Evolutionary conservation across 2,797 vertebrate species (phyloP).

Genomic region (Anguilla megastoma): DNA sequence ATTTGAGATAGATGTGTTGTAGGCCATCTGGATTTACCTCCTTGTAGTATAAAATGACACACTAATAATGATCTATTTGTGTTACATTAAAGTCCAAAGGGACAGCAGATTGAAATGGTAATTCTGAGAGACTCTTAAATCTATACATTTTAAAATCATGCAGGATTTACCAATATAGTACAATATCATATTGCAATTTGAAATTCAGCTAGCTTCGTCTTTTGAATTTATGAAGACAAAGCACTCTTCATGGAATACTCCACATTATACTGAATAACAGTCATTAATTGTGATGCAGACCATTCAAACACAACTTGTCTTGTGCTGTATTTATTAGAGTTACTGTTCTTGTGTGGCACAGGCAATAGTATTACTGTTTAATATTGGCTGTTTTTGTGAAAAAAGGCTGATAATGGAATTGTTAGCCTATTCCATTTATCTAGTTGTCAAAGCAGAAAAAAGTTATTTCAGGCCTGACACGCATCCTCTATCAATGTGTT

Average conservation of each 20-base stretch:
- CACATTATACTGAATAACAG: not conserved
- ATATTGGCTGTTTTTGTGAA: not conserved
- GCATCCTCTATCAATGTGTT: not conserved
- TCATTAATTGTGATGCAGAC: not conserved
- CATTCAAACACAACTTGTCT: not conserved
- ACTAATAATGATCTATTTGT: not conserved
- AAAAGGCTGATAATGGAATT: not conserved
- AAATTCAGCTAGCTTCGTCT: not conserved
- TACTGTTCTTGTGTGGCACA: not conserved
- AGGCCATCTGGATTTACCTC: not conserved
- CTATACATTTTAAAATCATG: not conserved
- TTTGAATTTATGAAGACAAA: not conserved
- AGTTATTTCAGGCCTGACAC: not conserved
- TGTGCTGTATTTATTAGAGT: not conserved
- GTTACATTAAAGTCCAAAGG: not conserved
- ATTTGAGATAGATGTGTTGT: not conserved
- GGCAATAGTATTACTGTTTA: not conserved
- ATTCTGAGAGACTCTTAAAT: not conserved
- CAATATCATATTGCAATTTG: not conserved
- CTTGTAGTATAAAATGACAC: not conserved
- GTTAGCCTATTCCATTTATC: not conserved
- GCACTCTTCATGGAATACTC: not conserved
- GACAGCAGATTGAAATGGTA: not conserved
- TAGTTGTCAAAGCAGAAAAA: not conserved
- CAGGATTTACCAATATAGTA: not conserved